Evolutionary conservation across 2,113 vertebrate genomes (phyloP), one percentile per base, ranked within the genome.

Genomic region (Scartelaos histophorus): DNA sequence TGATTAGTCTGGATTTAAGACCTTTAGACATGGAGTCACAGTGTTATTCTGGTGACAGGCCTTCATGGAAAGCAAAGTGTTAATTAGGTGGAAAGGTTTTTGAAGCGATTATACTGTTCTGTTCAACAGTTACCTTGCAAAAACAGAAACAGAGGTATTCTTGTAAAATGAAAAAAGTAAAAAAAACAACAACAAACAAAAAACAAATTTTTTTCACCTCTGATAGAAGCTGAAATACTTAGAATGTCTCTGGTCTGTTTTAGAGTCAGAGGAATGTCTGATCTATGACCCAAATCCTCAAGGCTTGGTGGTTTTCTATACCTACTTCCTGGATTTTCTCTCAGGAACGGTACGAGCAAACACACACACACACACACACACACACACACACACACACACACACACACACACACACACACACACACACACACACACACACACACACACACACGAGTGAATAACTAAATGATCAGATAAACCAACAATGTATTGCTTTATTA

Each of bases 291-390:
- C 93, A 10, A 67, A 64, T 56, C 73, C 80, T 51, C 68, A 79
- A 24, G 90, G 87, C 68, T 73, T 95, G 70, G 76, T 88, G 60
- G 1, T 76, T 68, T 96, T 93, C 81, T 88, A 93, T 78, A 80
- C 81, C 3, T 94, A 94, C 82, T 79, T 95, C 69, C 92, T 95
- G 66, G 88, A 95, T 72, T 74, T 96, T 68, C 93, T 97, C 19
- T 95, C 95, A 0, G 96, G 95, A 90, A 92, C 91, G 90, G 96
- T 97, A 78, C 80, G 91, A 38, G 9, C 7, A 38, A 38, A 38
- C 5, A 38, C n/a, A n/a, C n/a, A n/a, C n/a, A n/a, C n/a, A n/a
- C n/a, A n/a, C n/a, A n/a, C n/a, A n/a, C n/a, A n/a, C n/a, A n/a
- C n/a, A n/a, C 29, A 29, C 29, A 29, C 29, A 29, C 29, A 29